phyloP scores from a whole-genome alignment of 2,797 vertebrate species.

The Phalloptychus januarius region DNA sequence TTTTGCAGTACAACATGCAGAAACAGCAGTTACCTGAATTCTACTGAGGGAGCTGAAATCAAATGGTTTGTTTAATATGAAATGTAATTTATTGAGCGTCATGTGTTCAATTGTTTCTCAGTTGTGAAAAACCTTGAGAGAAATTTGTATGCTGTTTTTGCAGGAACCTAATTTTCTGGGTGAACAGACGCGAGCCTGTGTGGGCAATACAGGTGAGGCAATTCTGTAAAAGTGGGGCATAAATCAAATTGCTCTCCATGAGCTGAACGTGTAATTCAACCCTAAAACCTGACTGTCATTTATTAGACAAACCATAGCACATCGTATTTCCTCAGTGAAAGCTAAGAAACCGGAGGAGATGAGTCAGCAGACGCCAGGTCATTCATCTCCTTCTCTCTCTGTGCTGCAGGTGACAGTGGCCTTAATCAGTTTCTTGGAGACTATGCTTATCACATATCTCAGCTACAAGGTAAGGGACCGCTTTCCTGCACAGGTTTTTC shows the following conservation, averaged over 20 bases:
- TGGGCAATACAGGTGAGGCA: constrained; percentile 85
- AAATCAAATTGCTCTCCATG: constrained; percentile 33
- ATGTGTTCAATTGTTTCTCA: neutral
- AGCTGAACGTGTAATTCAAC: constrained; percentile 10
- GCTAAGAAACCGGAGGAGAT: constrained; percentile 20
- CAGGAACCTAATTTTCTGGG: constrained; percentile 84
- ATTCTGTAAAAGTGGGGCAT: constrained; percentile 13
- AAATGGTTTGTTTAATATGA: constrained; percentile 71
- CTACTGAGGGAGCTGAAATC: constrained; percentile 60
- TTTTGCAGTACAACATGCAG: constrained; percentile 50
- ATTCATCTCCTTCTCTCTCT: constrained; percentile 34
- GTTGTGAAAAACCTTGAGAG: neutral
- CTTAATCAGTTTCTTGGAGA: constrained; percentile 88
- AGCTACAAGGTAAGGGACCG: constrained; percentile 84
- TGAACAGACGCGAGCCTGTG: constrained; percentile 78
- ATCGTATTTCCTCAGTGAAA: constrained; percentile 12
- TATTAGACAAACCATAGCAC: constrained; percentile 23
- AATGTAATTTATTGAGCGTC: neutral
- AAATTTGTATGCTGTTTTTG: neutral
- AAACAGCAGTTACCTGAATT: constrained; percentile 51
- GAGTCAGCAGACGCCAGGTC: constrained; percentile 19
- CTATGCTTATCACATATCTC: constrained; percentile 88
- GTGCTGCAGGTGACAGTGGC: constrained; percentile 85
- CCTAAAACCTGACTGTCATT: constrained; percentile 14
- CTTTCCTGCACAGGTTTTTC: neutral